Conservation (phyloP, 2,888 invertebrate genomes). For the Hydroisotoma schaefferi region DNA sequence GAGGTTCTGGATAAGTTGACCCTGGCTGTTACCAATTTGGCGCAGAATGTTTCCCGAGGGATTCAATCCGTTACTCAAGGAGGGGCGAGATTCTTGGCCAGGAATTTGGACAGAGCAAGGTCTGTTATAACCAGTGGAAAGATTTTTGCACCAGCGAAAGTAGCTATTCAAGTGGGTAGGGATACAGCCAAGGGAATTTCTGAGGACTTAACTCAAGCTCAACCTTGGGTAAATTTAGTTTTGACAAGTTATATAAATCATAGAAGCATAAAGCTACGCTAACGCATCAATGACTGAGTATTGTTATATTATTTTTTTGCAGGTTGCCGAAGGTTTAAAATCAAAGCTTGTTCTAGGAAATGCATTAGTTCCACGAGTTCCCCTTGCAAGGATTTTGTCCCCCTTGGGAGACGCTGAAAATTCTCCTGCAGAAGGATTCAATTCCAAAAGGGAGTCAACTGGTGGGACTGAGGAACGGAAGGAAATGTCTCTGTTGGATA, state of each 20-base stretch:
- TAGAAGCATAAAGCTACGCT: too few species aligned
- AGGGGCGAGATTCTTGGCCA: neutral
- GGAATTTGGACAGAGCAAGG: neutral
- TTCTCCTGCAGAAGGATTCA: neutral
- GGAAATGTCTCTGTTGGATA: neutral
- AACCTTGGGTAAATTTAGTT: neutral
- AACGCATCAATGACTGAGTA: too few species aligned
- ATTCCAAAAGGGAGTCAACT: neutral
- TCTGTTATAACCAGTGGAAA: neutral
- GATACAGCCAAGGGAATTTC: neutral
- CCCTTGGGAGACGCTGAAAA: neutral
- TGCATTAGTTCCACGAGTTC: neutral
- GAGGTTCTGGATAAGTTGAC: neutral
- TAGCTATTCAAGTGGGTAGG: neutral
- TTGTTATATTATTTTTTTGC: too few species aligned
- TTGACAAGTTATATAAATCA: too few species aligned
- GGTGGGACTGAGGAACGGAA: neutral
- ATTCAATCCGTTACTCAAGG: neutral
- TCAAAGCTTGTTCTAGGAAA: neutral
- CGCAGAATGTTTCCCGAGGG: neutral
- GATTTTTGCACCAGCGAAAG: neutral
- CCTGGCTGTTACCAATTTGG: neutral
- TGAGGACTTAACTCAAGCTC: neutral
- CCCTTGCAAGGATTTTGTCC: neutral
- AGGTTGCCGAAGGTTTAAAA: constrained; percentile 1